Evolutionary conservation across 2,888 invertebrate species (phyloP), one percentile per base, ranked within the genome.

Genomic region (Noctua janthe): DNA sequence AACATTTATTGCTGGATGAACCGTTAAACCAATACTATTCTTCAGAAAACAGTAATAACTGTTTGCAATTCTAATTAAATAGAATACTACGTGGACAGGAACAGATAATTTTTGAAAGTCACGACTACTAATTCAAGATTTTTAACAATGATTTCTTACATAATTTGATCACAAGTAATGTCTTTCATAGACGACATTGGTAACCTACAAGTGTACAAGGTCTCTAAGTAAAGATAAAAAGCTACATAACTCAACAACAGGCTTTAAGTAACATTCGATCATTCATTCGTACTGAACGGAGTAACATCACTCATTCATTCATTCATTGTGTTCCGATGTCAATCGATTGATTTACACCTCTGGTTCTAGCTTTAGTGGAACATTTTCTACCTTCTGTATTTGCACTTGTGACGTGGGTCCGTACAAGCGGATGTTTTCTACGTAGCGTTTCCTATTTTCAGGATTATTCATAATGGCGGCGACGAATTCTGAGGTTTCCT

Each of bases 401-500:
- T 85, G 89, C n/a, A 73, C 17, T 56, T 91, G 91, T 8, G 91
- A 87, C n/a, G 91, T 74, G 17, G 88, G 74, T 1, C 91, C 92
- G 76, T 94, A 90, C 39, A 94, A 71, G 5, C 92, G 92, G 7
- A 95, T 87, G 20, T 95, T 93, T 70, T 95, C 95, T 0, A 93
- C 79, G 74, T 95, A 96, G n/a, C 95, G 92, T 81, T 89, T 91
- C 59, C 87, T 91, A 71, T 95, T 96, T 72, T 96, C 96, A 0
- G 97, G 97, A 90, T 97, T 97, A 72, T 95, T 97, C 94, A 98
- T 94, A 8, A 98, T 97, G 6, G 97, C 96, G 64, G 97, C 95
- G 35, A 98, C 97, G 87, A 98, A 98, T 80, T 97, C 97, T 7
- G 97, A 96, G 0, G 98, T 98, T 93, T 98, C 98, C 80, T 97